Percentiles rank a stretch among this genome's conserved stretches.
These are phyloP conservation scores for Paramuricea clavata DNA, from an alignment of 92 coral and sea anemone genomes.

Conservation along the genomic window DNA sequence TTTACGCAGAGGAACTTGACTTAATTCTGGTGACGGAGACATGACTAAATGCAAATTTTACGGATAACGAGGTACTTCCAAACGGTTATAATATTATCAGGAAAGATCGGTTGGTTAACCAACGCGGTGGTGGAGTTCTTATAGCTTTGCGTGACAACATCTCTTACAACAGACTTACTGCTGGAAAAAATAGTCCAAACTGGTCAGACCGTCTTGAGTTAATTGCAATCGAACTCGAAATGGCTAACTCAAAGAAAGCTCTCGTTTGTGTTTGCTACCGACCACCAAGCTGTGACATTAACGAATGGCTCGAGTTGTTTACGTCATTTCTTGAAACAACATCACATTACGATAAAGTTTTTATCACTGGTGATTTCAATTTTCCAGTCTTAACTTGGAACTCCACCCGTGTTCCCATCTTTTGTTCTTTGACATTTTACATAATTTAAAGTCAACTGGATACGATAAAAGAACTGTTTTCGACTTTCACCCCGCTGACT, in stretches of 20 bases:
- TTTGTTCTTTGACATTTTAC: slow-evolving; percentile 45
- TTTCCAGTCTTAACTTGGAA: slow-evolving; percentile 37
- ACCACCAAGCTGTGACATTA: not conserved
- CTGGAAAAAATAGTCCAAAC: not conserved
- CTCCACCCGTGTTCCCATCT: slow-evolving; percentile 26
- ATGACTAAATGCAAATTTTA: slow-evolving; percentile 54
- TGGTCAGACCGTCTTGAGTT: slow-evolving; percentile 39
- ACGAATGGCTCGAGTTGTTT: slow-evolving; percentile 31
- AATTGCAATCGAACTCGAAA: slow-evolving; percentile 31
- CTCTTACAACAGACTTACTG: slow-evolving; percentile 22
- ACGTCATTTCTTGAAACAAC: slow-evolving; percentile 56
- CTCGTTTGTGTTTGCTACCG: not conserved
- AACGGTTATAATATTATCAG: slow-evolving; percentile 62
- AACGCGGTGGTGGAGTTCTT: slow-evolving; percentile 66
- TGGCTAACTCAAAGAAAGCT: slow-evolving; percentile 30
- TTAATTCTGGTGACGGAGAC: slow-evolving; percentile 63
- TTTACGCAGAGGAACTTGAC: slow-evolving; percentile 59
- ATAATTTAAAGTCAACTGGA: slow-evolving; percentile 30
- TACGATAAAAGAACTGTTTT: slow-evolving; percentile 19
- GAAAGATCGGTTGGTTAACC: slow-evolving; percentile 51
- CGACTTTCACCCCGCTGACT: not conserved
- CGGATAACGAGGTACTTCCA: slow-evolving; percentile 55
- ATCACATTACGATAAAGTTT: slow-evolving; percentile 43
- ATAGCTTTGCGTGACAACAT: slow-evolving; percentile 30
- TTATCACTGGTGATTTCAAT: slow-evolving; percentile 58